Percentiles rank a stretch among this genome's conserved stretches.
Conservation (phyloP, 2,113 vertebrate genomes). For the Xiphophorus couchianus region DNA sequence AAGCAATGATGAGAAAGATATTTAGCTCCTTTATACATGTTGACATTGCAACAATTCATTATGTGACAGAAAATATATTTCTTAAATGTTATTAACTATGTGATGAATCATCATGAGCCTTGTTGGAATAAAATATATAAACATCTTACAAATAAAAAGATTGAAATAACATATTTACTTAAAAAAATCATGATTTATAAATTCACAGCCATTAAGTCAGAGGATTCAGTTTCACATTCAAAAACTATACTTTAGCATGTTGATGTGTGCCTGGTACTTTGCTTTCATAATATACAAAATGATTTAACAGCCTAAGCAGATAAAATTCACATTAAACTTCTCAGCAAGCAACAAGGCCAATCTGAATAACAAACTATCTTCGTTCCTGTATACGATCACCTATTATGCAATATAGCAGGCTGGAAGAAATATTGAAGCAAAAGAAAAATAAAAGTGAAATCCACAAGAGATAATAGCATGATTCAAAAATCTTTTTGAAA, state of each 20-base stretch:
- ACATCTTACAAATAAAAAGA: constrained; percentile 57
- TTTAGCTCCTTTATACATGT: no score
- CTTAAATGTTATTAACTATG: constrained; percentile 33
- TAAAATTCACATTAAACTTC: constrained; percentile 67
- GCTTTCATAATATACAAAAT: constrained; percentile 76
- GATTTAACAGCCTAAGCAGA: constrained; percentile 71
- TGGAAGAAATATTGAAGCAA: constrained; percentile 68
- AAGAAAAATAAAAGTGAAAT: constrained; percentile 30
- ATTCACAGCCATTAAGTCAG: constrained; percentile 81
- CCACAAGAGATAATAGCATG: constrained; percentile 59
- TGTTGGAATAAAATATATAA: constrained; percentile 56
- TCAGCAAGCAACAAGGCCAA: constrained; percentile 73
- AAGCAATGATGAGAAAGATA: no score
- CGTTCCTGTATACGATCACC: constrained; percentile 60
- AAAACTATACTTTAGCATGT: constrained; percentile 70
- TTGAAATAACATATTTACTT: constrained; percentile 59
- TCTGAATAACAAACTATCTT: constrained; percentile 59
- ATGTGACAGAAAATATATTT: constrained; percentile 13
- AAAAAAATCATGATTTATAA: constrained; percentile 71
- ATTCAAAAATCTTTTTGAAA: constrained; percentile 70
- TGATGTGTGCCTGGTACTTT: constrained; percentile 62
- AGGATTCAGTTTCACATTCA: constrained; percentile 75
- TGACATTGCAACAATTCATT: not conserved
- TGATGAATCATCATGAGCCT: constrained; percentile 64
- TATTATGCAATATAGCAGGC: constrained; percentile 73